Base-by-base conservation (phyloP, 2,113 vertebrate genomes). In the Tenebrosternarchus preto region DNA sequence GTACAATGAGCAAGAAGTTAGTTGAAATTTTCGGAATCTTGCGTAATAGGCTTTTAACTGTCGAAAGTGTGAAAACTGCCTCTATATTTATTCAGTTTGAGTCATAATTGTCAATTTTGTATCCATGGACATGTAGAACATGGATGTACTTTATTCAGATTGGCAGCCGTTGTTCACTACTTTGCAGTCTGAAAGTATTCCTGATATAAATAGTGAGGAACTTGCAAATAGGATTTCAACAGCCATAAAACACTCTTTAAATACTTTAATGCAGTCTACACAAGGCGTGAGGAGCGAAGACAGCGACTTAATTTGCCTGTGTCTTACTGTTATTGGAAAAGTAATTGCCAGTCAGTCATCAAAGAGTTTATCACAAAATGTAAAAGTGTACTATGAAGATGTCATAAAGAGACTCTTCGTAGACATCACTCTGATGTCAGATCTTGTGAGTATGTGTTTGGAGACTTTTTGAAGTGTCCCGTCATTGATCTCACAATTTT, bases 291-390 rank as follows among this genome's bases (percentile, higher is more conserved):
- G 15, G n/a, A 24, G 36, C 39, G 29, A 43, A 46, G 59, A 59
- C 33, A 70, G n/a, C 20, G 78, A 81, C 4, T 12, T 90, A 12
- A 80, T 2, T 1, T 90, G 93, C 50, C 84, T 96, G 39, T 90
- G 92, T 71, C 43, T 97, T 84, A 94, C 93, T 2, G 87, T 97
- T 76, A 81, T 95, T 78, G 86, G 84, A 46, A 91, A 90, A 87
- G 85, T 97, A 63, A 36, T 83, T 31, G 83, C 75, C 22, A 90
- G 84, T 4, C 53, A 89, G 61, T 36, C 84, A 7, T 88, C 86
- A 8, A 82, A 60, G 22, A 17, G 60, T 86, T 77, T 88, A 5
- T 0, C 90, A 86, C 2, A 67, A 39, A 81, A 9, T 0, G 12
- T 3, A 0, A 87, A 68, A 7, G n/a, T 74, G 8, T 92, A 90